phyloP scores from a whole-genome alignment of 1,140 invertebrate genomes.

The Pararge aegeria region DNA sequence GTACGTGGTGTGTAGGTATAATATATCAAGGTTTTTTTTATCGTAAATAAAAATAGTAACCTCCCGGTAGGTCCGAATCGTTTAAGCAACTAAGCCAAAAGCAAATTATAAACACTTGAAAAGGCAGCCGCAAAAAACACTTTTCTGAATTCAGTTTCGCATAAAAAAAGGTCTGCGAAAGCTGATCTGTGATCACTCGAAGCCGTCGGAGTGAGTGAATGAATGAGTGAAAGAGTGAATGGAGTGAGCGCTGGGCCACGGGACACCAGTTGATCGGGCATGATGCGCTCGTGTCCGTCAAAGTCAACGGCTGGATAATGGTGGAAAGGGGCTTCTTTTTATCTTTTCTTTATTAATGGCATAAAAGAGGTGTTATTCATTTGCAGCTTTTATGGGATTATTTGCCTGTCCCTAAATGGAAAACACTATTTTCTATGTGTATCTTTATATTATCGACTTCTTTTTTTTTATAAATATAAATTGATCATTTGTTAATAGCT shows the following conservation, averaged over 20 bases:
- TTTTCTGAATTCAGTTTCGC: slow-evolving; percentile 34
- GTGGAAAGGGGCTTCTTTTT: slow-evolving; percentile 29
- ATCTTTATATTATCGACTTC: too few species aligned
- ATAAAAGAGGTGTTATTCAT: neutral
- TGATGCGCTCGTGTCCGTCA: slow-evolving; percentile 65
- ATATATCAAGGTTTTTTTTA: too few species aligned
- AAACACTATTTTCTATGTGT: too few species aligned
- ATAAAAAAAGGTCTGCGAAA: slow-evolving; percentile 38
- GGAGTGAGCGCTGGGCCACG: slow-evolving; percentile 37
- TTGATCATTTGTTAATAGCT: too few species aligned
- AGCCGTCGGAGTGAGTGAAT: slow-evolving; percentile 56
- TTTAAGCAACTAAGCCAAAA: slow-evolving; percentile 20
- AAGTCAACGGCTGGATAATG: slow-evolving; percentile 41
- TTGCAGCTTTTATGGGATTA: too few species aligned
- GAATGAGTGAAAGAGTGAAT: slow-evolving; percentile 54
- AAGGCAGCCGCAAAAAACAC: slow-evolving; percentile 29
- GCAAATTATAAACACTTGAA: slow-evolving; percentile 33
- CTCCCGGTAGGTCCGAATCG: slow-evolving; percentile 17
- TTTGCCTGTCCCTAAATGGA: too few species aligned
- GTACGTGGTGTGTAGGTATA: too few species aligned
- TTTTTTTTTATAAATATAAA: too few species aligned
- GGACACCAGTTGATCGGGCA: slow-evolving; percentile 69
- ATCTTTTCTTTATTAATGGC: neutral
- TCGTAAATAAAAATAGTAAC: neutral
- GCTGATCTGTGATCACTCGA: slow-evolving; percentile 64